Base-by-base conservation (phyloP, 2,888 invertebrate species). In the Baronia brevicornis region DNA sequence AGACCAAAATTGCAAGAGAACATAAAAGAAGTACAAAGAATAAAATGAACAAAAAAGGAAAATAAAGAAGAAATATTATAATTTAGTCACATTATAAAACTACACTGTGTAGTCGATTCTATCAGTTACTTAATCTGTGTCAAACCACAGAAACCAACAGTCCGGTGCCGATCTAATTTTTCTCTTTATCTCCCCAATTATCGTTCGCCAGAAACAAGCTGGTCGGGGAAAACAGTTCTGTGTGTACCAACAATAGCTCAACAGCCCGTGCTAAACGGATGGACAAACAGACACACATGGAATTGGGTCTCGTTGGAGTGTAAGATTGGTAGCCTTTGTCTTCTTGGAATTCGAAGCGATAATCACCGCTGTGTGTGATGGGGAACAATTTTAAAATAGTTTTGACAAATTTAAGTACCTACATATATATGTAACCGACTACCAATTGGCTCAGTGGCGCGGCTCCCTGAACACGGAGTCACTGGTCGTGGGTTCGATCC, bases 151-250 rank as follows among this genome's bases (percentile, higher is more conserved):
- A 4, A 26, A 26, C 35, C 18, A 21, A 26, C 17, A 38, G 48
- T 14, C 18, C 14, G 11, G 32, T 12, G 27, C 9, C 36, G 60
- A 61, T 71, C 69, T 66, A 74, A 74, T 70, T 70, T 60, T 36
- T 46, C 45, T 65, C 67, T 77, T 78, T 75, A 67, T 68, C 55
- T 43, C 45, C 30, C 35, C 59, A 70, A 74, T 79, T 79, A 78
- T 43, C 73, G 46, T 47, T 19, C 34, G 32, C 27, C 39, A 40
- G 60, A 67, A 65, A 69, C 69, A 54, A 58, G 51, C 19, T 18
- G 10, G 17, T 22, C 33, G 12, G 27, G 27, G 15, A 39, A 41
- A 42, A 37, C 33, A 31, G 23, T 36, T 6, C 28, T 63, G 60
- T 67, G 60, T 60, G 51, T 44, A 34, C n/a, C 43, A 50, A 57